Base-by-base conservation (phyloP, 2,113 vertebrate genomes). In the Calonectris borealis region DNA sequence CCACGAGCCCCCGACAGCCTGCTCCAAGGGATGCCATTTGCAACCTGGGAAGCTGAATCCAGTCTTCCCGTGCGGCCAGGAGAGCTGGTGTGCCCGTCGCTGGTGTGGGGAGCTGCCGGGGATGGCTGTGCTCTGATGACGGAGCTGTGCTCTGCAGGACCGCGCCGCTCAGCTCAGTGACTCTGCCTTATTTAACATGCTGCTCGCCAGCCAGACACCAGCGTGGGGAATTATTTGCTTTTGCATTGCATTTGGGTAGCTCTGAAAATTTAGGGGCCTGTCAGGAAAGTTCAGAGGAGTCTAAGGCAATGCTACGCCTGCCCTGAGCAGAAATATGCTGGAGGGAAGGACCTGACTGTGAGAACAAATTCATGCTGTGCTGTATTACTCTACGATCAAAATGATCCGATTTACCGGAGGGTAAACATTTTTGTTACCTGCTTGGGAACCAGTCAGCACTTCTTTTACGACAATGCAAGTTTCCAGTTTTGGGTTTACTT, bases 341-440 rank as follows among this genome's bases (percentile, higher is more conserved):
- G 16, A 51, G 32, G 46, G 57, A 93, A 77, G 65, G 58, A 89
- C 46, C 54, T 62, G 81, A 94, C 62, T 65, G 87, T 46, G 51
- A 88, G 81, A 87, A 72, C 49, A 55, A 70, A 62, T 85, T 89
- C 61, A 64, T 51, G 75, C 87, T 91, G 82, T 83, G 62, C 66
- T 94, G 36, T 77, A 54, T 82, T 94, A 80, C 48, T 77, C 72
- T 68, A 8, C 0, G 1, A 70, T 83, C 62, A 90, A 89, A 88
- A 91, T 3, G 0, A 62, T 90, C 70, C 10, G 1, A 42, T 58
- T 87, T 93, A 85, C 66, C 0, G 0, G 49, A 91, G 55, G 29
- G 38, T 62, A 87, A 94, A 95, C 29, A 16, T 93, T 94, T 92
- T 85, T 97, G 81, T 85, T 94, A 94, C 86, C 81, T 97, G 83